These are phyloP conservation scores for Myopa testacea DNA, from an alignment of 2,888 invertebrate genomes.

Conservation along the genomic window DNA sequence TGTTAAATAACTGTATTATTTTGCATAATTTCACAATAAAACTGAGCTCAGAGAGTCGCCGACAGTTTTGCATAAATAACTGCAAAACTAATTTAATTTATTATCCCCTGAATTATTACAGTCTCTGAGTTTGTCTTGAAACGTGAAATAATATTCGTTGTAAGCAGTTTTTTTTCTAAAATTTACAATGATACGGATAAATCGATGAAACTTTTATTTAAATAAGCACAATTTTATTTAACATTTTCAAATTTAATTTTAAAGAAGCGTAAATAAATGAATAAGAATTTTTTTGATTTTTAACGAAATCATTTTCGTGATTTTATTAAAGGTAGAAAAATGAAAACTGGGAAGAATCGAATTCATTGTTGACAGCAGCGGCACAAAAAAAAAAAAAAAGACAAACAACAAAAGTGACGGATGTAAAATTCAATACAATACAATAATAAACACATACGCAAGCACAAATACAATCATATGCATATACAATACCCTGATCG, in stretches of 20 bases:
- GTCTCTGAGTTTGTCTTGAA: neutral
- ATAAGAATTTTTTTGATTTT: too few species aligned
- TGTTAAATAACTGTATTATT: conserved; percentile 27
- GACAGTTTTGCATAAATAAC: conserved; percentile 1
- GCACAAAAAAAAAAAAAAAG: too few species aligned
- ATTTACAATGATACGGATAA: neutral
- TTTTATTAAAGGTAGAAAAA: neutral
- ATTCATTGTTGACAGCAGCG: neutral
- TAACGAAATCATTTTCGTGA: too few species aligned
- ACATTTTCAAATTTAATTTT: too few species aligned
- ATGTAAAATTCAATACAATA: neutral
- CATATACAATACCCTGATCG: neutral
- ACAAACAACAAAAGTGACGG: neutral
- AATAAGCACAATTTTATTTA: too few species aligned
- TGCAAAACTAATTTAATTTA: neutral
- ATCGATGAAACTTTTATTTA: neutral
- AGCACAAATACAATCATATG: neutral
- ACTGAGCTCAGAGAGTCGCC: neutral
- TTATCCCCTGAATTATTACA: neutral
- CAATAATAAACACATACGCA: too few species aligned
- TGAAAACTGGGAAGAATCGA: neutral
- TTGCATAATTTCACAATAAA: conserved; percentile 26
- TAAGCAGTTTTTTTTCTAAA: neutral
- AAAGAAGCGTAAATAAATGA: neutral
- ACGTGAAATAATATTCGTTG: neutral